Base-by-base conservation (phyloP, 2,888 invertebrate genomes). In the Tipula vernalis region DNA sequence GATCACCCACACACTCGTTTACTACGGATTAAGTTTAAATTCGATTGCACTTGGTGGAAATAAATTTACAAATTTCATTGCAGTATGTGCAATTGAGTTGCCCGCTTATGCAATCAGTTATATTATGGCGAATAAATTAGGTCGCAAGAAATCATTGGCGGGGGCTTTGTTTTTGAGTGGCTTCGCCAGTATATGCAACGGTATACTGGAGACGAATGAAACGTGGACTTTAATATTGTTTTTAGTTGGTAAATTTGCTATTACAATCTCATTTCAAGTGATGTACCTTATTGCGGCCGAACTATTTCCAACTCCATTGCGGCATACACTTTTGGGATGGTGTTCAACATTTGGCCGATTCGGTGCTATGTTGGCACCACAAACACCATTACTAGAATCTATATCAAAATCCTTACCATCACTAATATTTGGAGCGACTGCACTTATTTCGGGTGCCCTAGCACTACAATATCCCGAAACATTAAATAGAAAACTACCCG, bases 1-100 rank as follows among this genome's bases (percentile, higher is more conserved):
- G 96, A 94, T 96, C 15, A 95, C 96, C 0, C 94, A 95, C 89
- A 95, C 95, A 0, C 94, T 96, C 88, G 94, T 96, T 28, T 97
- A 96, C 90, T 96, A 96, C 28, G 97, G 97, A 0, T 91, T 97
- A 95, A 0, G 89, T 89, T 92, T 97, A 87, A 96, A 96, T 91
- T 94, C 96, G 0, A 95, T 96, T 3, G 93, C 95, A 0, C 91
- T 97, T 85, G 91, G 94, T 18, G 96, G 96, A 0, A 94, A 96
- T 90, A 94, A 94, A 89, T 96, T 96, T 90, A 90, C 95, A 13
- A 96, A 96, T 91, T 97, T 96, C 89, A 95, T 96, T 36, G 89
- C 89, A 39, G 90, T 91, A 10, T 90, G 91, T 2, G 87, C 91
- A 86, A 93, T 95, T 18, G 96, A 96, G 90, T 94, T 96, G 87